Evolutionary conservation across 2,113 vertebrate genomes (phyloP), one percentile per base, ranked within the genome.

Genomic region (Panthera tigris): DNA sequence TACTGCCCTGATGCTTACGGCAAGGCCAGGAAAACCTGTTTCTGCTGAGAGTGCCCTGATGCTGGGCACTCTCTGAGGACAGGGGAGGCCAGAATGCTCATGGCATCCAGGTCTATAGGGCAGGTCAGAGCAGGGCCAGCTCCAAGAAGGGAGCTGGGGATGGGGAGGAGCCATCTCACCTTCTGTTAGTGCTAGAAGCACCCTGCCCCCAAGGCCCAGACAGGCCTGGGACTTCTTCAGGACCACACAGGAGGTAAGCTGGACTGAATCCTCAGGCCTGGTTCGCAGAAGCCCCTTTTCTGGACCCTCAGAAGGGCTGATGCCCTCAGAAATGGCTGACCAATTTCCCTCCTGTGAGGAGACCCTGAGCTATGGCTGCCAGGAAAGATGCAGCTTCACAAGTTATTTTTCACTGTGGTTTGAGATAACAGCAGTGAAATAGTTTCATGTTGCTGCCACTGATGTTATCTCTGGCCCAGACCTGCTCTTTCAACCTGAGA

Each of bases 401-500:
- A 81, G 96, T 86, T 97, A 97, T 95, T 97, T 97, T 98, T 97
- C 84, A 97, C 15, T 98, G 98, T 97, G 98, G 98, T 98, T 97
- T 96, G 78, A 95, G 82, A 96, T 82, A 94, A 89, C 73, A 84
- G 27, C 81, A 91, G 82, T 1, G 16, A 97, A 95, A 91, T n/a
- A 83, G 95, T 97, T 98, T 97, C 97, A 27, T 73, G 97, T 84
- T 94, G 91, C 82, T 93, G 91, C 97, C 74, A 18, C 91, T 95
- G 98, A 98, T 98, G 91, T 91, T 98, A 98, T 98, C 97, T 76
- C 89, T 63, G 71, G 63, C 66, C 92, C 82, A 92, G 81, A 65
- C 92, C 92, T 74, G 50, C 66, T 96, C 92, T 92, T 93, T 97
- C 94, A 97, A 66, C 92, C 79, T 89, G 73, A 71, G 36, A 95